Percentiles rank a stretch among this genome's conserved stretches.
Conservation (phyloP, 2,888 invertebrate genomes). For the Micoletzkya japonica region DNA sequence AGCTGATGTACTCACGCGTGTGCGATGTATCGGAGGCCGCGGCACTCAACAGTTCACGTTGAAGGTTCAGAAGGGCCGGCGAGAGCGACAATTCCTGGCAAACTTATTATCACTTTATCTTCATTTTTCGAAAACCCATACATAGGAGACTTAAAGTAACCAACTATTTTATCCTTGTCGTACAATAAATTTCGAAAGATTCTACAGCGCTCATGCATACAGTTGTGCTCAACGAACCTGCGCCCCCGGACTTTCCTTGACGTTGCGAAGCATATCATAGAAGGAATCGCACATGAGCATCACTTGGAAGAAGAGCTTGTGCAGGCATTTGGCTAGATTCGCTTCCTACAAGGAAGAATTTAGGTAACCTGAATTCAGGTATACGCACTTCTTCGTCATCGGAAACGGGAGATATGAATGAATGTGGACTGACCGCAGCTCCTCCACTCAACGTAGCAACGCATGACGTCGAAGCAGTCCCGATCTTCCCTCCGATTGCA, state of each 20-base stretch:
- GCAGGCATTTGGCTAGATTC: conserved; percentile 83
- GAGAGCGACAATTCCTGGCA: conserved; percentile 61
- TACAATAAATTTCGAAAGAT: no score
- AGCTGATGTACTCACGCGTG: background rate
- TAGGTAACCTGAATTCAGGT: background rate
- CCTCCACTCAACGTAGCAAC: background rate
- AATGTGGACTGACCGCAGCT: conserved; percentile 1
- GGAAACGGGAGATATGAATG: background rate
- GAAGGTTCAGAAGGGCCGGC: conserved; percentile 61
- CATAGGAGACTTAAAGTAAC: no score
- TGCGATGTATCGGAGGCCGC: conserved; percentile 37
- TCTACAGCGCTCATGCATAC: no score
- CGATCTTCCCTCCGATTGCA: conserved; percentile 71
- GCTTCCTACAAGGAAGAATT: conserved; percentile 70
- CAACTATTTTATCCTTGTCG: no score
- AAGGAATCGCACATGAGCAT: conserved; percentile 79
- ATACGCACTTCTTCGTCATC: background rate
- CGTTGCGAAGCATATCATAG: conserved; percentile 66
- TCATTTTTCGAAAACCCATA: no score
- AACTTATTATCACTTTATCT: no score
- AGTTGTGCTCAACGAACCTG: conserved; percentile 49
- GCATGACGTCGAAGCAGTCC: conserved; percentile 33
- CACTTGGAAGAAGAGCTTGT: conserved; percentile 89
- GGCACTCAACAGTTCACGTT: conserved; percentile 58
- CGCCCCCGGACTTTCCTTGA: conserved; percentile 56